A percentile compares a stretch with the other conserved stretches of the same genome.
Conservation (phyloP, 2,888 invertebrate species). For the Syrphus vitripennis region DNA sequence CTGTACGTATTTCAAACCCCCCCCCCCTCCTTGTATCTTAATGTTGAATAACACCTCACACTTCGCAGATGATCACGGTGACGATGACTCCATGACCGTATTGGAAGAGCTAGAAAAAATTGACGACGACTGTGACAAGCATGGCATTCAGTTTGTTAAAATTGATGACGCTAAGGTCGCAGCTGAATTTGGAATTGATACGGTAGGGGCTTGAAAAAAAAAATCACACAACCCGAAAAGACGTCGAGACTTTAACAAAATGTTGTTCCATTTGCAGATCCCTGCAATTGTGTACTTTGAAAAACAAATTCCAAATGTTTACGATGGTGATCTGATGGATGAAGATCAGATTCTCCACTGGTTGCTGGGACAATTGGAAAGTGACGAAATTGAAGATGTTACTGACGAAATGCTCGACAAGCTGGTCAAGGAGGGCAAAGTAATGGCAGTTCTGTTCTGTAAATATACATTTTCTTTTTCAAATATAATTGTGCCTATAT, state of each 20-base stretch:
- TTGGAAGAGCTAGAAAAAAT: conserved; percentile 94
- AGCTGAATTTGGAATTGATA: conserved; percentile 92
- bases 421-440: conserved; percentile 93
- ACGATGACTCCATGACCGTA: conserved; percentile 93
- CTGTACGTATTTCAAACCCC: conserved; percentile 85
- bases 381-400: conserved; percentile 96
- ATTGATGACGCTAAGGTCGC: conserved; percentile 94
- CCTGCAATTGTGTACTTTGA: conserved; percentile 96
- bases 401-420: conserved; percentile 96
- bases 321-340: conserved; percentile 94
- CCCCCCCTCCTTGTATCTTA: neutral
- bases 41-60: conserved; percentile 9
- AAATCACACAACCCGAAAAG: neutral
- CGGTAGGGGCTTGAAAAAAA: conserved; percentile 74
- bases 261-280: conserved; percentile 77
- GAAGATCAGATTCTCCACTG: conserved; percentile 94
- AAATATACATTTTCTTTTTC: conserved; percentile 80
- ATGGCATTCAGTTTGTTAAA: conserved; percentile 96
- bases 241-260: too few species aligned
- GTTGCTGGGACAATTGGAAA: conserved; percentile 93
- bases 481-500: neutral
- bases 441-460: conserved; percentile 95
- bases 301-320: conserved; percentile 95
- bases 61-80: conserved; percentile 91
- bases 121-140: conserved; percentile 95